A percentile compares a stretch with the other conserved stretches of the same genome.
phyloP scores from a whole-genome alignment of 2,113 vertebrate species.

The Machaerirhynchus nigripectus region DNA sequence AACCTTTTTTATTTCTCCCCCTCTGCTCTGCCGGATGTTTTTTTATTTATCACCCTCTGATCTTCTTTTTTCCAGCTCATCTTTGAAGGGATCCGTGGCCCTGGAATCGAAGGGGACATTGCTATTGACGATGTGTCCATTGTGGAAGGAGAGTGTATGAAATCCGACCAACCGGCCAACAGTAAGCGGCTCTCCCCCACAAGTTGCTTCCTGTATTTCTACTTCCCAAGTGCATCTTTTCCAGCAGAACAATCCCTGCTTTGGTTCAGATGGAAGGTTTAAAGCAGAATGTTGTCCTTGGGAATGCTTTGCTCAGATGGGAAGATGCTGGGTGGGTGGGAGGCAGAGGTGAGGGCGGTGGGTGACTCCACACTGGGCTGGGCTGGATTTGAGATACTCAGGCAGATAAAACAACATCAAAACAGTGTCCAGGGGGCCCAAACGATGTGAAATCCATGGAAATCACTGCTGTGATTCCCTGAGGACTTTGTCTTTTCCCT shows the following conservation, averaged over 20 bases:
- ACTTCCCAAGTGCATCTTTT: not conserved
- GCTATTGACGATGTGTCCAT: constrained; percentile 95
- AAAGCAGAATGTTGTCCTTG: not conserved
- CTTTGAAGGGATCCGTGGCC: constrained; percentile 92
- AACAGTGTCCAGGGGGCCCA: accelerated
- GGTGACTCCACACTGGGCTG: accelerated
- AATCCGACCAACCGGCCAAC: constrained; percentile 84
- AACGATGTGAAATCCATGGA: not conserved
- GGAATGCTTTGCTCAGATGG: not conserved
- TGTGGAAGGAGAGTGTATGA: constrained; percentile 92
- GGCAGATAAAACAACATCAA: not conserved
- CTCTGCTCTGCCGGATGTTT: not conserved
- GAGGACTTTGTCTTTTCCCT: not conserved
- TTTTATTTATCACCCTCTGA: not conserved
- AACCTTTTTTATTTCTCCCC: accelerated
- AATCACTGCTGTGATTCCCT: not conserved
- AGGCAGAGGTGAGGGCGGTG: not conserved
- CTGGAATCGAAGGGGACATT: constrained; percentile 97
- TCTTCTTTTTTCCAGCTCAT: constrained; percentile 76
- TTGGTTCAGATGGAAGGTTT: not conserved
- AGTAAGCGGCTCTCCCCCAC: constrained; percentile 71
- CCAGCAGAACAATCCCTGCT: not conserved
- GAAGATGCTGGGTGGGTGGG: not conserved
- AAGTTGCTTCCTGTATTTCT: accelerated
- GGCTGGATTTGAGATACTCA: not conserved